Evolutionary conservation across 2,888 invertebrate genomes (phyloP), one percentile per base, ranked within the genome.

Genomic region (Acleris holmiana): DNA sequence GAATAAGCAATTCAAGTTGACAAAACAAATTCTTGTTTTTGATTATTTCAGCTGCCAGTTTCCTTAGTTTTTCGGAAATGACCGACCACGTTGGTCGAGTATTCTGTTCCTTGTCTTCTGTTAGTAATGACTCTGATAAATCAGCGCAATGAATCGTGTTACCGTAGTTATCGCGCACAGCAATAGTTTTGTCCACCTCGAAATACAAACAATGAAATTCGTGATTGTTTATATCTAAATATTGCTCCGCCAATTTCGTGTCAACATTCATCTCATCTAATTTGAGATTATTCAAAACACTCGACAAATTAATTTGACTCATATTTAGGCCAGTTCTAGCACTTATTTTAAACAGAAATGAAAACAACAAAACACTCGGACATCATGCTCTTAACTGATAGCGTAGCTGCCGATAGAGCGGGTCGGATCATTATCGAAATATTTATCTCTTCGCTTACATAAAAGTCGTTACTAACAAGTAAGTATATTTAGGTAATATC

Each of bases 1-100:
- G 67, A 15, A 71, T 67, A 6, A 72, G 57, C 56, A 60, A 73
- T 56, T 78, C 78, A 15, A 78, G 68, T 61, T 75, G 72, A 49
- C 73, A 69, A 50, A 77, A 71, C 8, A 74, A 56, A 17, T 72
- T 56, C 8, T 54, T 49, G 40, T 76, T 73, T 48, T 71, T 51
- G 41, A 69, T 44, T n/a, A 75, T 61, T 65, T 66, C 53, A 6
- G 59, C 47, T 6, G 67, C 69, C n/a, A 76, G 66, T n/a, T 58
- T 50, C 19, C 62, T 50, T 5, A 69, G 56, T 59, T 61, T 68
- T n/a, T 53, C 23, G 6, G 41, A 55, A 2, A 67, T 48, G n/a
- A 23, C 13, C 29, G 63, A 47, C 58, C 51, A 63, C 54, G 51
- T 49, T 59, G 62, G 35, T 15, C 17, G 53, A 40, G 4, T 35